Conservation (phyloP, 2,797 vertebrate species). For the Vultur gryphus region DNA sequence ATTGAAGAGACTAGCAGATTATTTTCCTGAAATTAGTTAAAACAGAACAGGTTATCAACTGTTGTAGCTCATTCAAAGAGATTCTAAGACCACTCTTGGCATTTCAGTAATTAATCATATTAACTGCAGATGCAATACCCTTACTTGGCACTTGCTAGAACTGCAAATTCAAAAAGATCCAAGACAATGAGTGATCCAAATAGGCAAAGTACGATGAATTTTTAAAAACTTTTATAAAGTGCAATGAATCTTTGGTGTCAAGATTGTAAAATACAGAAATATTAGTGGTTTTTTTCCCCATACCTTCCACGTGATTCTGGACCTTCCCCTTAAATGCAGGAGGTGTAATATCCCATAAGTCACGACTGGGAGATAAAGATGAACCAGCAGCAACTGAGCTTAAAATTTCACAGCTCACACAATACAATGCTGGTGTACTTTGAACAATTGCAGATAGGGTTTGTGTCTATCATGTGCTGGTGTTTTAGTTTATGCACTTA, state of each 20-base stretch:
- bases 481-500: not conserved
- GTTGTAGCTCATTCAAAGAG: not conserved
- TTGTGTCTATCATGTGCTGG: not conserved
- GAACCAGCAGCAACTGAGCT: not conserved
- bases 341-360: not conserved
- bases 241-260: not conserved
- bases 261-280: not conserved
- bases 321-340: not conserved
- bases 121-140: not conserved
- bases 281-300: too few relatives aligned
- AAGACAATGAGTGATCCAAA: conserved; percentile 25
- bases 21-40: conserved; percentile 38
- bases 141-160: not conserved
- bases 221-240: not conserved
- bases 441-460: not conserved
- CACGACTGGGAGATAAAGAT: not conserved
- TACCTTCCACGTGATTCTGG: not conserved
- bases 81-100: not conserved
- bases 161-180: not conserved
- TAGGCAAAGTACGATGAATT: not conserved
- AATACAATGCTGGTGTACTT: not conserved
- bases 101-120: conserved; percentile 48
- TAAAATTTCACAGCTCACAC: not conserved
- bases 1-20: not conserved
- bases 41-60: not conserved